These are phyloP conservation scores for Dicerorhinus sumatrensis DNA, from an alignment of 2,113 vertebrate species.

Conservation along the genomic window DNA sequence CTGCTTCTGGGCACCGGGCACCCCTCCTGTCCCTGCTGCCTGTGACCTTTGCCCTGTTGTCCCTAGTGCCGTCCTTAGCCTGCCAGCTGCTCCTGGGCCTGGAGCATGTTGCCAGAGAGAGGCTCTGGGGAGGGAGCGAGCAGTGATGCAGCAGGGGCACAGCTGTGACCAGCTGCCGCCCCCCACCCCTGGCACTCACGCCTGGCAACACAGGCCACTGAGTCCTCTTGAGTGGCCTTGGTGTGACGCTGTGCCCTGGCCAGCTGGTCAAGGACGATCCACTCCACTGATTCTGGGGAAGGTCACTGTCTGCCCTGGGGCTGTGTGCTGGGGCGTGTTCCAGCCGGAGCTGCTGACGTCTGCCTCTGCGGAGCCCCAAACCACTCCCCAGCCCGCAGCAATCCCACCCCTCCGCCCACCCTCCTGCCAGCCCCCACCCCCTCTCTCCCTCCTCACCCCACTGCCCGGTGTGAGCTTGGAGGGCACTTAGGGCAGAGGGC, in stretches of 20 bases:
- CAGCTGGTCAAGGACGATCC: constrained; percentile 69
- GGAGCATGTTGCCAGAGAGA: not conserved
- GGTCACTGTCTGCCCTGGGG: constrained; percentile 31
- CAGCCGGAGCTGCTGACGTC: not conserved
- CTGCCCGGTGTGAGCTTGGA: not conserved
- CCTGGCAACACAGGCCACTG: not conserved
- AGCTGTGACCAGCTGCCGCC: not conserved
- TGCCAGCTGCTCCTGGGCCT: constrained; percentile 51
- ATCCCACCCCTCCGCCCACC: rapidly evolving
- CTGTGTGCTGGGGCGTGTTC: not conserved
- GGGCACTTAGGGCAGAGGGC: not conserved
- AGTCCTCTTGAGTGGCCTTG: not conserved
- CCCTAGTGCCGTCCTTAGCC: not conserved
- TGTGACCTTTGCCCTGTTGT: not conserved
- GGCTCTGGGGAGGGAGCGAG: not conserved
- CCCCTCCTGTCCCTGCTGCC: not conserved
- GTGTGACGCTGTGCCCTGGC: rapidly evolving
- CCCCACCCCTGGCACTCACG: not conserved
- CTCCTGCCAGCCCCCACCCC: not conserved
- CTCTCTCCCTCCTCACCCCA: not conserved
- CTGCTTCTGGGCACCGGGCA: not conserved
- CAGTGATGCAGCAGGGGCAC: not conserved
- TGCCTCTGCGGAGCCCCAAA: not conserved
- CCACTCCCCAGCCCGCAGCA: not conserved
- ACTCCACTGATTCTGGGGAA: not conserved